Base-by-base conservation (phyloP, 2,113 vertebrate genomes). In the Trichomycterus rosablanca region DNA sequence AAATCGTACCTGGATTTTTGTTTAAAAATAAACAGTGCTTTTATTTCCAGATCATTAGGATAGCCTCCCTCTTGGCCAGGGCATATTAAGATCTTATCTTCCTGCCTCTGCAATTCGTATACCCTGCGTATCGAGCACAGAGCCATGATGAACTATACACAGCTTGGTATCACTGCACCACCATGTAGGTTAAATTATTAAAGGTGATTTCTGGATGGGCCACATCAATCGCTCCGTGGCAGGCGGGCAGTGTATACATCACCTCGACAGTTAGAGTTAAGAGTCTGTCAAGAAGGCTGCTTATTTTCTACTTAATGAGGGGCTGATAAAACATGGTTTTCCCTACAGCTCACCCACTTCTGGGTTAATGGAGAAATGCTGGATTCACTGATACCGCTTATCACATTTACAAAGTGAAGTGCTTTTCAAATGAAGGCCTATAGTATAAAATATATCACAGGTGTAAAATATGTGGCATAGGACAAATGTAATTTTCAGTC, bases 291-390 rank as follows among this genome's bases (percentile, higher is more conserved):
- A 22, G 28, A 22, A 49, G 15, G 7, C 32, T 3, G 20, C 32
- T 49, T 64, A 45, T 46, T 49, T 32, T 65, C 8, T 40, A n/a
- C 44, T 28, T 65, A 65, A 65, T 53, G 44, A 57, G 63, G 42
- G 57, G 14, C 43, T 65, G 52, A 57, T 56, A 48, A 57, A 65
- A 48, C 52, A 40, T 48, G 44, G 22, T 32, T 5, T 49, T 5
- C 14, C 63, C 53, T 26, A 40, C 40, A 46, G 28, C 30, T 28
- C 19, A 18, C 43, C 44, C 61, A 35, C 23, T 24, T 28, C 51
- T 18, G 15, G 61, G 61, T 45, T 63, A 63, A 63, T 54, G 30
- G 61, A 45, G n/a, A 45, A 28, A 63, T 54, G 52, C 26, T 28
- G 37, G 48, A 28, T 32, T 45, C 20, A 18, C 50, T 12, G 26